Conservation (phyloP, 1,140 invertebrate species). For the Atta colombica region DNA sequence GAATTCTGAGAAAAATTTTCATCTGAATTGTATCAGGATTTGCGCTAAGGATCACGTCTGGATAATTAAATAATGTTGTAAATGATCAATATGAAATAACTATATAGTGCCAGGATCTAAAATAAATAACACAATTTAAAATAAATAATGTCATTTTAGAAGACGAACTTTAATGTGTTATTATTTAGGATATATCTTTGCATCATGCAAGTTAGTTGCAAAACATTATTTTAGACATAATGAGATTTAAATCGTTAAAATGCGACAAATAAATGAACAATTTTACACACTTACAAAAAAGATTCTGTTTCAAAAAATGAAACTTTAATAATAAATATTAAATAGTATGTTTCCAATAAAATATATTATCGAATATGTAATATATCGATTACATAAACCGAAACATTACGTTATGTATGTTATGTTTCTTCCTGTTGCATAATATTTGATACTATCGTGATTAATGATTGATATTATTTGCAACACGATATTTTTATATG, state of each 20-base stretch:
- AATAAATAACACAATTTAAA: neutral
- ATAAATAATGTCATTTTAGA: neutral
- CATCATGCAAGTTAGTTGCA: neutral
- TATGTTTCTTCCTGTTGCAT: neutral
- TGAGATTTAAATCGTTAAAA: neutral
- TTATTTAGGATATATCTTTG: neutral
- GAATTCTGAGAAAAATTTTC: too few species aligned
- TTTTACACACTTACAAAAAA: neutral
- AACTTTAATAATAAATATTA: slow-evolving; percentile 2
- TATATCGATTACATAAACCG: neutral
- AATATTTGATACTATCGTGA: neutral
- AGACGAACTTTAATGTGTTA: neutral
- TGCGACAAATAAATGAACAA: neutral
- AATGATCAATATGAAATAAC: neutral
- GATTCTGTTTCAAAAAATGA: neutral
- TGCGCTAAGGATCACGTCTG: too few species aligned
- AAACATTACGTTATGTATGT: neutral
- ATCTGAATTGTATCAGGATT: neutral
- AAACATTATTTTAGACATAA: neutral
- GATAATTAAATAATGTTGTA: neutral
- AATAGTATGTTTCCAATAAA: neutral
- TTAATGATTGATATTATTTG: slow-evolving; percentile 13
- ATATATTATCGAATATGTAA: neutral
- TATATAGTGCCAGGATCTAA: neutral
- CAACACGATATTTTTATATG: neutral